A percentile compares a stretch with the other conserved stretches of the same genome.
Evolutionary conservation across 64 coral and sea anemone genomes (phyloP).

Genomic region (Anthopleura sola): DNA sequence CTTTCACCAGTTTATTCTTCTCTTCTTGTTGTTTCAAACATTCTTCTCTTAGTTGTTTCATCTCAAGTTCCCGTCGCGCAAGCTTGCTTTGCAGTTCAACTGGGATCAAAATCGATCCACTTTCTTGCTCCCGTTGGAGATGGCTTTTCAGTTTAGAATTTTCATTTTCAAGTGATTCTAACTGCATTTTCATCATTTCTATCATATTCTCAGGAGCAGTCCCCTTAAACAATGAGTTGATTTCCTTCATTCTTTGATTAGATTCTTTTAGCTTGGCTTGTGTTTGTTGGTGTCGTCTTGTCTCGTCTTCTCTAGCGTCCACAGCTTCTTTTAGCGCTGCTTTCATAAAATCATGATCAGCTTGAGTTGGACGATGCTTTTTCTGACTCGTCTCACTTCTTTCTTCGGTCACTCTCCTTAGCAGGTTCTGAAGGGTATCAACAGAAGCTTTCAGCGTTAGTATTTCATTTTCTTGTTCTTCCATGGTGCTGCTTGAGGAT

Average conservation of each 20-base stretch:
- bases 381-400: not conserved
- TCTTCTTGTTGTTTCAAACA: not conserved
- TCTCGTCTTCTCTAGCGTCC: not conserved
- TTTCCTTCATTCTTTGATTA: not conserved
- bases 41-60: not conserved
- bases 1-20: not conserved
- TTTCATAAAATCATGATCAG: not conserved
- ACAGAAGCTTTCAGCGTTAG: not conserved
- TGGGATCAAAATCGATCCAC: not conserved
- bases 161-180: not conserved
- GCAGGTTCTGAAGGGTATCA: not conserved
- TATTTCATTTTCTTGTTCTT: not conserved
- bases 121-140: not conserved
- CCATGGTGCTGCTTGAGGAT: not conserved
- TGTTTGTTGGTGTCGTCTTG: not conserved
- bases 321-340: not conserved
- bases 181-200: not conserved
- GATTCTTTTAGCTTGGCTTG: not conserved
- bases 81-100: not conserved
- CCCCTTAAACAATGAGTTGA: not conserved
- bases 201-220: not conserved
- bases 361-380: not conserved
- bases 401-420: not conserved
- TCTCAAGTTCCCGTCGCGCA: not conserved
- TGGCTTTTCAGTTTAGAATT: not conserved